phyloP scores from a whole-genome alignment of 2,113 vertebrate genomes.

The Gasterosteus aculeatus region DNA sequence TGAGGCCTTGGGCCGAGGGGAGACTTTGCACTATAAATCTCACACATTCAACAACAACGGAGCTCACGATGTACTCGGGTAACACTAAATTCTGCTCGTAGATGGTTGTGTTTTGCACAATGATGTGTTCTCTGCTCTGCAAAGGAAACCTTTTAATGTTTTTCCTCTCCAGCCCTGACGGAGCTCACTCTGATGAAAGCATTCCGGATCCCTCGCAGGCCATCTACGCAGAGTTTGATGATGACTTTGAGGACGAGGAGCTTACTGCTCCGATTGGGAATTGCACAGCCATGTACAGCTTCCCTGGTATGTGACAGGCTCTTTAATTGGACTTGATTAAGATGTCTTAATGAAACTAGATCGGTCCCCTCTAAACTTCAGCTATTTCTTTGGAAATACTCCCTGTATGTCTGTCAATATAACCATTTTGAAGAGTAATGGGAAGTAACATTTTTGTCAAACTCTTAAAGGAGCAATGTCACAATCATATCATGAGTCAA shows the following conservation, averaged over 20 bases:
- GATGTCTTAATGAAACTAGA: neutral
- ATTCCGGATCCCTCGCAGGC: conserved; percentile 82
- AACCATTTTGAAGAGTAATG: neutral
- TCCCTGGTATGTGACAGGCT: conserved; percentile 81
- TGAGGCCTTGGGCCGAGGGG: conserved; percentile 86
- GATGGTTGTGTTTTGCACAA: neutral
- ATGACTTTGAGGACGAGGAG: conserved; percentile 90
- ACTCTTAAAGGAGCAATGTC: neutral
- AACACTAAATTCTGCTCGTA: neutral
- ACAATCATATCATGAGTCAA: neutral
- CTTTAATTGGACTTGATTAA: neutral
- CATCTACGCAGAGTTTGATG: conserved; percentile 90
- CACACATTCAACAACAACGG: conserved; percentile 84
- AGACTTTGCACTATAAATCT: conserved; percentile 76
- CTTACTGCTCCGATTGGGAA: conserved; percentile 83
- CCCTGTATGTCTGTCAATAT: neutral
- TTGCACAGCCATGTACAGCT: conserved; percentile 90
- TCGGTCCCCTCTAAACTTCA: neutral
- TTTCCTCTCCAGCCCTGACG: conserved; percentile 79
- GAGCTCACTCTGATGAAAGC: conserved; percentile 82
- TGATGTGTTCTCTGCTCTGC: neutral
- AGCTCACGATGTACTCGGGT: conserved; percentile 84
- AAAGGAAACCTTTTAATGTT: neutral
- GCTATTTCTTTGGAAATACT: neutral
- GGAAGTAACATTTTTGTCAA: neutral